phyloP scores from a whole-genome alignment of 2,888 invertebrate species.

The Podotricha telesiphe region DNA sequence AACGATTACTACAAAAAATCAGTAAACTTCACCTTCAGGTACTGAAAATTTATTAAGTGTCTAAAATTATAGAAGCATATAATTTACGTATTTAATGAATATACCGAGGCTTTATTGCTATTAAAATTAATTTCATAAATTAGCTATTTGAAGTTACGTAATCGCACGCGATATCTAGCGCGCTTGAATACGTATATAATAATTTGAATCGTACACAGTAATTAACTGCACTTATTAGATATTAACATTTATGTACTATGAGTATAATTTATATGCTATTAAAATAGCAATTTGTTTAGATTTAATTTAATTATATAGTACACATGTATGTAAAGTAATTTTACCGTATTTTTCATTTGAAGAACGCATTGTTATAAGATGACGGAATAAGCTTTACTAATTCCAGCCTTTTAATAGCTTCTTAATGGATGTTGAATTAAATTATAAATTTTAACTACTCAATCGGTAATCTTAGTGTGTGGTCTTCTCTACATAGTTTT shows the following conservation, averaged over 20 bases:
- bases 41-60: background rate
- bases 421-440: conserved; percentile 44
- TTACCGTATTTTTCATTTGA: background rate
- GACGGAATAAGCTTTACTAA: conserved; percentile 32
- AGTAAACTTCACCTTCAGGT: background rate
- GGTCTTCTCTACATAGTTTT: conserved; percentile 47
- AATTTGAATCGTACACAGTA: conserved; percentile 17
- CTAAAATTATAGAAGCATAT: background rate
- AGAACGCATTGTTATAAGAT: background rate
- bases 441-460: conserved; percentile 42
- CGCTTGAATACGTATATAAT: conserved; percentile 12
- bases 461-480: conserved; percentile 47
- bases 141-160: conserved; percentile 6
- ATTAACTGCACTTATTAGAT: conserved; percentile 25
- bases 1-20: background rate
- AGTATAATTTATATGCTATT: conserved; percentile 23
- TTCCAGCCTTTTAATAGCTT: conserved; percentile 36
- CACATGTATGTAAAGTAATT: background rate
- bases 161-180: conserved; percentile 20
- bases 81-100: conserved; percentile 10
- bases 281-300: conserved; percentile 20
- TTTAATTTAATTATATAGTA: conserved; percentile 19
- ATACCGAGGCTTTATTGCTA: conserved; percentile 10
- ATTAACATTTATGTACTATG: conserved; percentile 19
- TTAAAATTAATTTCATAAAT: conserved; percentile 24